A percentile compares a stretch with the other conserved stretches of the same genome.
phyloP scores from a whole-genome alignment of 2,113 vertebrate species.

The Columba livia region DNA sequence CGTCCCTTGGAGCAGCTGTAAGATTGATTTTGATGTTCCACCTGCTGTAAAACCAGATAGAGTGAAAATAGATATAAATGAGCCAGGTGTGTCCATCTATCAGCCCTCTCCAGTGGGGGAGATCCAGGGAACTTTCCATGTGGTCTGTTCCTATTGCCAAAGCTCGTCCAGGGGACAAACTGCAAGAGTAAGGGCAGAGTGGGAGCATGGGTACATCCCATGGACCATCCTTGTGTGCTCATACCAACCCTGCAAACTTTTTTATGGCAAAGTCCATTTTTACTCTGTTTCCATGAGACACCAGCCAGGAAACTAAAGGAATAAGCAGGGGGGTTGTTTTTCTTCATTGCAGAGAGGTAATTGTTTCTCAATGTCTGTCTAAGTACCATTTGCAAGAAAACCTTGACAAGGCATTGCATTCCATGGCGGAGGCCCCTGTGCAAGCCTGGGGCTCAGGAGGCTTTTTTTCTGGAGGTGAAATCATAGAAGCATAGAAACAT shows the following conservation, averaged over 20 bases:
- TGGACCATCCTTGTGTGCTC: background rate
- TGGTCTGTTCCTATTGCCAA: background rate
- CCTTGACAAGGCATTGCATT: background rate
- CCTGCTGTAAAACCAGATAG: background rate
- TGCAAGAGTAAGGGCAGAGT: background rate
- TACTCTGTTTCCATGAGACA: background rate
- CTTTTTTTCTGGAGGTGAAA: background rate
- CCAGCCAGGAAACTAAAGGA: background rate
- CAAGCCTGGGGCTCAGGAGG: background rate
- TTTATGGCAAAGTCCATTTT: background rate
- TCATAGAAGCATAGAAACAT: too few relatives aligned
- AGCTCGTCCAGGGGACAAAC: background rate
- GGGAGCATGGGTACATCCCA: rapidly evolving
- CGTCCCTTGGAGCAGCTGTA: background rate
- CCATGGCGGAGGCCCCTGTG: background rate
- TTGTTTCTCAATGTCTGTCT: background rate
- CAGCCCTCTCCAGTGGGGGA: rapidly evolving
- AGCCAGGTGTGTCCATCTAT: background rate
- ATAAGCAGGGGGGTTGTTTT: background rate
- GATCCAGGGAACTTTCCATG: background rate
- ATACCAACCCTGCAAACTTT: background rate
- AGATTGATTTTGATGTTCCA: background rate
- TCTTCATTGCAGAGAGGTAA: background rate
- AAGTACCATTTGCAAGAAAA: background rate
- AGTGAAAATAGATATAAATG: background rate